These are phyloP conservation scores for Platynereis dumerilii DNA, from an alignment of 2,888 invertebrate species.

Conservation along the genomic window DNA sequence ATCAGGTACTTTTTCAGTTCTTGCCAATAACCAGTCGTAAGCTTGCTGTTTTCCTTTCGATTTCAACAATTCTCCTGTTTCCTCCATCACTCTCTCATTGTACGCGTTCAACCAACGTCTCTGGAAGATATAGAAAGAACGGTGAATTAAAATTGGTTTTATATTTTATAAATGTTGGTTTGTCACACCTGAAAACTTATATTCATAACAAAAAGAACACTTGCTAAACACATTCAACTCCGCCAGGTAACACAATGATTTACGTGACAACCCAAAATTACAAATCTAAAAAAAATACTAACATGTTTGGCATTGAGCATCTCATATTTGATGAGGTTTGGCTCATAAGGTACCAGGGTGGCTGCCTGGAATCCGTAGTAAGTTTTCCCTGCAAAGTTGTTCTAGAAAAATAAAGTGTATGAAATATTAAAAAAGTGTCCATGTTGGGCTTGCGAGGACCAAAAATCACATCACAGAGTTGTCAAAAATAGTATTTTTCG, in stretches of 20 bases:
- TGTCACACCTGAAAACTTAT: too few species aligned
- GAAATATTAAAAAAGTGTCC: too few species aligned
- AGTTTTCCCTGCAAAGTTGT: slow-evolving; percentile 31
- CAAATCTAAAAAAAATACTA: slow-evolving; percentile 23
- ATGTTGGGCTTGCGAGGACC: too few species aligned
- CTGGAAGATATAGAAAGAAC: slow-evolving; percentile 36
- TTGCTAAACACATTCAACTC: too few species aligned
- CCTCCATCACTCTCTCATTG: slow-evolving; percentile 43
- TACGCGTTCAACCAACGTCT: slow-evolving; percentile 53
- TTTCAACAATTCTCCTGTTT: slow-evolving; percentile 41
- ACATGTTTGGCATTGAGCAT: slow-evolving; percentile 51
- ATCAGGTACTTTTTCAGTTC: slow-evolving; percentile 20
- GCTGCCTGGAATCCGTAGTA: slow-evolving; percentile 54
- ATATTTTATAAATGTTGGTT: too few species aligned
- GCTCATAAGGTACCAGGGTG: slow-evolving; percentile 60
- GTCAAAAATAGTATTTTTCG: too few species aligned
- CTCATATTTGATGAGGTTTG: slow-evolving; percentile 53
- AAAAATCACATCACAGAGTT: too few species aligned
- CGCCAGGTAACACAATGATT: too few species aligned
- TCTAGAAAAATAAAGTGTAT: slow-evolving; percentile 22
- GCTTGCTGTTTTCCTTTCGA: slow-evolving; percentile 23
- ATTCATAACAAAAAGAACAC: too few species aligned
- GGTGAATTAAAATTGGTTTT: too few species aligned
- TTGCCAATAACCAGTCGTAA: slow-evolving; percentile 31
- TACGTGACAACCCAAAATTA: too few species aligned